Base-by-base conservation (phyloP, 2,888 invertebrate species). In the Xanthorhoe spadicearia region DNA sequence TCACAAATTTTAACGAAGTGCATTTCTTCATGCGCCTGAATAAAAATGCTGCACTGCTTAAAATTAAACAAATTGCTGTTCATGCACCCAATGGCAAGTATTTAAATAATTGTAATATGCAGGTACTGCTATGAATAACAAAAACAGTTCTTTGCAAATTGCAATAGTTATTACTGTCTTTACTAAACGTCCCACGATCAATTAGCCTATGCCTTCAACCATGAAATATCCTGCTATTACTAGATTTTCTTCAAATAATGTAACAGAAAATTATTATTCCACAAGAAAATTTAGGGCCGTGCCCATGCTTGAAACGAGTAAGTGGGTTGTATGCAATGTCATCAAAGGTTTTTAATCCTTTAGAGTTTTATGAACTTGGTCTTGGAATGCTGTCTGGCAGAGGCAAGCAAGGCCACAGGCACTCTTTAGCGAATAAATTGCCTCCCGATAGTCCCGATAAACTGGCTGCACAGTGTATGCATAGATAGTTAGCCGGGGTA, bases 351-450 rank as follows among this genome's bases (percentile, higher is more conserved):
- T 86, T 87, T 88, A 87, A 86, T 85, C 81, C 76, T 81, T 74
- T 66, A 75, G 83, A 84, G 87, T 87, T 84, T 86, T 88, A 83
- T 88, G 84, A 85, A 87, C 86, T 81, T 84, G 76, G 71, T 74
- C 67, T 66, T 75, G 92, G 92, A 92, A 92, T 92, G 91, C 82
- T 77, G 89, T 84, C 85, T 79, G 75, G 67, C 69, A 67, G 59
- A 64, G 65, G 65, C 55, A 28, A 68, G 83, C 86, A 86, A 88
- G 88, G 85, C 83, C 85, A 83, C 77, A 85, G 83, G 80, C 82
- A 86, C 85, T 87, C 87, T 86, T 86, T 87, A 88, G 85, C 84
- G 85, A 86, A 89, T 91, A 92, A 91, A 91, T 89, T 87, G 88
- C 88, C 69, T 77, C 82, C 78, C 81, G 84, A 83, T 84, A 87